Conservation (phyloP, 2,888 invertebrate genomes). For the Ctenicera cuprea region DNA sequence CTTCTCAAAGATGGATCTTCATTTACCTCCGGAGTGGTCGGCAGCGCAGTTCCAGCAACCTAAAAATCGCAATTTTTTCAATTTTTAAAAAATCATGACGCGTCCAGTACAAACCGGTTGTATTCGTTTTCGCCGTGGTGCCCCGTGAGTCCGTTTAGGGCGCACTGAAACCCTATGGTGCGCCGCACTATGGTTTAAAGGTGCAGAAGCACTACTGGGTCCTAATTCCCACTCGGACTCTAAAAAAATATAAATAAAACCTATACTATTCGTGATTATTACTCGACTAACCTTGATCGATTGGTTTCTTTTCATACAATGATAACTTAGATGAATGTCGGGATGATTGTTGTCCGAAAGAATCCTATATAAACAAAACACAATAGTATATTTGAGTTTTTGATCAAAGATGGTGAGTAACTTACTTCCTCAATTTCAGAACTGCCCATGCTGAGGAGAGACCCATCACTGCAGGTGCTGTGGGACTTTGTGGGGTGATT, state of each 20-base stretch:
- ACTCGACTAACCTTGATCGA: constrained; percentile 62
- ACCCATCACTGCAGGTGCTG: constrained; percentile 83
- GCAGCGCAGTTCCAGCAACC: constrained; percentile 74
- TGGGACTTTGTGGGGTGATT: constrained; percentile 72
- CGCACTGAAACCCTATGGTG: constrained; percentile 87
- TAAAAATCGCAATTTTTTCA: constrained; percentile 9
- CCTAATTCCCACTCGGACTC: constrained; percentile 70
- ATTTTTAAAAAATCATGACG: neutral
- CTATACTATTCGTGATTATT: neutral
- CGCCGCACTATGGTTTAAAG: constrained; percentile 87
- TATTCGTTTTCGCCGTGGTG: constrained; percentile 80
- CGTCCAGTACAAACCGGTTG: constrained; percentile 70
- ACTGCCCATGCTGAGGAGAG: constrained; percentile 87
- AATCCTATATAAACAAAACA: constrained; percentile 66
- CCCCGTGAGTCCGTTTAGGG: constrained; percentile 84
- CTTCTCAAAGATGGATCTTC: constrained; percentile 81
- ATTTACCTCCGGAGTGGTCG: constrained; percentile 86
- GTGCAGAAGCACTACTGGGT: constrained; percentile 76
- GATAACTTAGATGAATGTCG: constrained; percentile 71
- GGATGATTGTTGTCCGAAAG: constrained; percentile 69
- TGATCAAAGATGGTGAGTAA: neutral
- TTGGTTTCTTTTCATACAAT: constrained; percentile 68
- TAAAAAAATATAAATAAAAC: constrained; percentile 44
- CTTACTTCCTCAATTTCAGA: constrained; percentile 83
- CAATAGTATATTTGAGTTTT: neutral